Base-by-base conservation (phyloP, 2,888 invertebrate species). In the Geophilus truncorum region DNA sequence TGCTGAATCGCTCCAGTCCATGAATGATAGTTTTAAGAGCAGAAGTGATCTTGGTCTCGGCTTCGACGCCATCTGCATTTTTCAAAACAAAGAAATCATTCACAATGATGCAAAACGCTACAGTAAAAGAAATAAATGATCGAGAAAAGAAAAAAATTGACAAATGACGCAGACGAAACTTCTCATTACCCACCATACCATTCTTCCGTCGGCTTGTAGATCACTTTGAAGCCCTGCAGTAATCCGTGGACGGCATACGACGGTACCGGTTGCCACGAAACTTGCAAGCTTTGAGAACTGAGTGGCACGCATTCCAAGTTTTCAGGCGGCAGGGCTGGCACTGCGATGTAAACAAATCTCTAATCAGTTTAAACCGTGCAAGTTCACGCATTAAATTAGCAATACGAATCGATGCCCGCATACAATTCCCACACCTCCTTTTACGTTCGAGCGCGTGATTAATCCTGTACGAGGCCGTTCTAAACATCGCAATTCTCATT, bases 1-100 rank as follows among this genome's bases (percentile, higher is more conserved):
- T 97, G 1, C 97, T 97, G 88, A 93, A 97, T 87, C 96, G 96
- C 87, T 95, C 94, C 80, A 98, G 90, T 80, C 95, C 95, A 86
- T 95, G 95, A n/a, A 96, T 90, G 85, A 95, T 95, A 0, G 95
- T 95, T 88, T 96, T 95, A 85, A 94, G 94, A 83, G 94, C 94
- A n/a, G 94, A 92, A 5, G 95, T 95, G 84, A 94, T 94, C 88
- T 95, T 95, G 9, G 94, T 94, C 85, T 95, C 95, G 3, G 86
- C 85, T 84, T 91, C 90, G 57, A 85, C 85, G 82, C 88, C 87
- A 83, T 87, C 87, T 87, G 84, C 57, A 76, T 75, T 75, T 30
- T 75, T 75, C 30, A 75, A 75, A 75, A 32, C 30, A 32, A 77
- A 77, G 15, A 34, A 77, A 18, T 77, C 18, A 51, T 0, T 25